These are phyloP conservation scores for Harpegnathos saltator DNA, from an alignment of 1,140 invertebrate genomes.

Conservation along the genomic window DNA sequence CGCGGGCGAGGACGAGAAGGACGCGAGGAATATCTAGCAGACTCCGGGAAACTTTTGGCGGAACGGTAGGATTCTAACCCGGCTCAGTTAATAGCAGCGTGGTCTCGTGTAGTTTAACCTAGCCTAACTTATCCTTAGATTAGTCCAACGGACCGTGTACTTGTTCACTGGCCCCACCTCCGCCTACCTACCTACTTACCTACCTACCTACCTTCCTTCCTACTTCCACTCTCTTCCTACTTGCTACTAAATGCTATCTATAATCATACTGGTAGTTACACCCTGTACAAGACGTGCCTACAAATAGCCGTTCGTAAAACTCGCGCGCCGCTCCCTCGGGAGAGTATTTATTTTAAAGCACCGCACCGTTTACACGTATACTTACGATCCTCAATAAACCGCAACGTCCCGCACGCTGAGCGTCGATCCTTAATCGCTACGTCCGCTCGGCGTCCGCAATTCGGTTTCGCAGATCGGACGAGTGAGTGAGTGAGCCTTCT, in stretches of 20 bases:
- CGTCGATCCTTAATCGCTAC: no score
- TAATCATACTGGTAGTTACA: conserved; percentile 69
- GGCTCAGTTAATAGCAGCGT: conserved; percentile 72
- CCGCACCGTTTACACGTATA: neutral
- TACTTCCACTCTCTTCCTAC: conserved; percentile 25
- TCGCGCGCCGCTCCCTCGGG: neutral
- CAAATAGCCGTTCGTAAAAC: conserved; percentile 46
- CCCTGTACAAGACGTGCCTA: conserved; percentile 41
- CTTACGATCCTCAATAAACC: no score
- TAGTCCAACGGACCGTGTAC: conserved; percentile 75
- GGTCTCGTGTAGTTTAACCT: conserved; percentile 76
- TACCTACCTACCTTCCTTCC: no score
- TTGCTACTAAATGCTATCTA: conserved; percentile 65
- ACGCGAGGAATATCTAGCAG: conserved; percentile 58
- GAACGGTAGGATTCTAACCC: conserved; percentile 71
- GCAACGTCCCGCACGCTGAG: no score
- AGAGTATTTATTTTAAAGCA: conserved; percentile 16
- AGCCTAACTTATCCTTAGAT: conserved; percentile 77
- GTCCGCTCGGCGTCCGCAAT: no score
- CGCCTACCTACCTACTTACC: no score
- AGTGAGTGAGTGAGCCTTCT: no score
- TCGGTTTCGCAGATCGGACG: no score
- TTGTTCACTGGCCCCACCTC: conserved; percentile 63
- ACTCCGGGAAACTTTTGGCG: conserved; percentile 69
- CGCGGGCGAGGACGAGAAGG: conserved; percentile 1